Conservation (phyloP, 2,888 invertebrate genomes). For the Athrips mouffetella region DNA sequence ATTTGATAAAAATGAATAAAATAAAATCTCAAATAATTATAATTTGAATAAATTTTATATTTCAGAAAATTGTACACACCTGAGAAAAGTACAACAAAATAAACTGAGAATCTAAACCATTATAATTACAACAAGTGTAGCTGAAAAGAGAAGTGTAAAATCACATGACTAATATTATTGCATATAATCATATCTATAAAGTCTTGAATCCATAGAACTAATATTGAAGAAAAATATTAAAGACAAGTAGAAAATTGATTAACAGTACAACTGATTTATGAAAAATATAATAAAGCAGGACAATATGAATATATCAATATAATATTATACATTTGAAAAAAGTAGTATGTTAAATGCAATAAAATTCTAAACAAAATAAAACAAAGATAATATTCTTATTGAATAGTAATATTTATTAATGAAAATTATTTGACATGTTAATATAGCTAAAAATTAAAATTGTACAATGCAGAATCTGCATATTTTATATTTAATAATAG, state of each 20-base stretch:
- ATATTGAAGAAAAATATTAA: no score
- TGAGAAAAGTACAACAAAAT: conserved; percentile 73
- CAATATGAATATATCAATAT: no score
- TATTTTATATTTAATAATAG: conserved; percentile 67
- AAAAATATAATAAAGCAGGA: no score
- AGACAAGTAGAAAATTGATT: no score
- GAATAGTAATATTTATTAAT: conserved; percentile 71
- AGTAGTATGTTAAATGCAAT: conserved; percentile 47
- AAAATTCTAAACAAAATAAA: conserved; percentile 56
- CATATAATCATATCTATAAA: background rate
- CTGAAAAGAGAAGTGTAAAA: conserved; percentile 58
- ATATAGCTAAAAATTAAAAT: conserved; percentile 75
- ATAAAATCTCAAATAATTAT: conserved; percentile 38
- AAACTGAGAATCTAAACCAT: conserved; percentile 56
- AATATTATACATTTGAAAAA: background rate
- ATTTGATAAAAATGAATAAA: conserved; percentile 43
- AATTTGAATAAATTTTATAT: conserved; percentile 75
- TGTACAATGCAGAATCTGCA: conserved; percentile 75
- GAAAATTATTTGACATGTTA: conserved; percentile 70
- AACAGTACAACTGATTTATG: no score
- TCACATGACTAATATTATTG: background rate
- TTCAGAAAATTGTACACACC: conserved; percentile 77
- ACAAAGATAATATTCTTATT: conserved; percentile 67
- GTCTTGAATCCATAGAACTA: background rate
- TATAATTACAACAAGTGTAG: conserved; percentile 60